Conservation (phyloP, 2,797 vertebrate species). For the Pogonophryne albipinna region DNA sequence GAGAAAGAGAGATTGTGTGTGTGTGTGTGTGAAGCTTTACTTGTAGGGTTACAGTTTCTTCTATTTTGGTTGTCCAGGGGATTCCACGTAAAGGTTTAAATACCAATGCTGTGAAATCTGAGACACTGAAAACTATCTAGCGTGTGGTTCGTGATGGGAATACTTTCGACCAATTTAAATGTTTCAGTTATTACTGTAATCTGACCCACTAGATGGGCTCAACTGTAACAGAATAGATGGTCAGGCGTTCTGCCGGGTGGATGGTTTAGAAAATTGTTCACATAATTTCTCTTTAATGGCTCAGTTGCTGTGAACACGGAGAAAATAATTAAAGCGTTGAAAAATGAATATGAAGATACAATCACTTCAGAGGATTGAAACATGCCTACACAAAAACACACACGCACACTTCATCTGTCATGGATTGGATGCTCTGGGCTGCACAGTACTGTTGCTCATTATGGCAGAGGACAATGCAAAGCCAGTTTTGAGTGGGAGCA, state of each 20-base stretch:
- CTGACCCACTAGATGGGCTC: slow-evolving; percentile 10
- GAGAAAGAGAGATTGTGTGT: neutral
- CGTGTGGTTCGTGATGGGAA: slow-evolving; percentile 13
- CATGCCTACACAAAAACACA: slow-evolving; percentile 37
- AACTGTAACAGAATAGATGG: neutral
- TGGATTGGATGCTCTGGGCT: slow-evolving; percentile 53
- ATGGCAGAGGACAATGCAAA: slow-evolving; percentile 58
- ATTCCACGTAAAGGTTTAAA: slow-evolving; percentile 40
- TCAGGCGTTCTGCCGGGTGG: slow-evolving; percentile 16
- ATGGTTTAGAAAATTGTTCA: neutral
- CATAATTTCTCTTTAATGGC: slow-evolving; percentile 19
- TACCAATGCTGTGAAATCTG: slow-evolving; percentile 19
- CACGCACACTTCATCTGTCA: slow-evolving; percentile 50
- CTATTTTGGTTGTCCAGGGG: slow-evolving; percentile 22
- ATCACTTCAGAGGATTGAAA: slow-evolving; percentile 46
- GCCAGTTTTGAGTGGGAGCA: slow-evolving; percentile 46
- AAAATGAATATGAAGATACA: slow-evolving; percentile 17
- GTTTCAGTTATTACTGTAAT: slow-evolving; percentile 26
- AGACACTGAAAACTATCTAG: slow-evolving; percentile 16
- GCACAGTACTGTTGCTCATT: slow-evolving; percentile 60
- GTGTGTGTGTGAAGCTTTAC: too few species aligned
- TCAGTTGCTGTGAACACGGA: slow-evolving; percentile 19
- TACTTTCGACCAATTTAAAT: slow-evolving; percentile 18
- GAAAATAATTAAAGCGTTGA: slow-evolving; percentile 53
- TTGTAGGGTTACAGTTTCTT: slow-evolving; percentile 30